Evolutionary conservation across 2,888 invertebrate genomes (phyloP).

Genomic region (Acanthosepion lycidas): DNA sequence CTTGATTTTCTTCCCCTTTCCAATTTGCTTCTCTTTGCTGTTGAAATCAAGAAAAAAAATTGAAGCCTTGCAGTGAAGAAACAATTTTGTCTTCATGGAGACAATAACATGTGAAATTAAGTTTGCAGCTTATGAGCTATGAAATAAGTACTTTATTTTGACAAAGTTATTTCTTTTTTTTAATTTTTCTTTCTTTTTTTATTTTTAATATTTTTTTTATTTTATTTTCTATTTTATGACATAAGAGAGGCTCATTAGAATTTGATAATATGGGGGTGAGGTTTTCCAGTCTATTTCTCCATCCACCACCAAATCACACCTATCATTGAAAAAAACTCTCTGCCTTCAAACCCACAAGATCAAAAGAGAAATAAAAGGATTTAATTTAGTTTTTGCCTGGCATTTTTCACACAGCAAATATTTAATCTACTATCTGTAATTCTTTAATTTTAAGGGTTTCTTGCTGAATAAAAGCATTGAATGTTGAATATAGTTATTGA

Average conservation of each 20-base stretch:
- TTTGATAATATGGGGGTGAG: not conserved
- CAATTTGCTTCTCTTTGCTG: not conserved
- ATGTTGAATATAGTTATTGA: too few species aligned
- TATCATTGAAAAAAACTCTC: not conserved
- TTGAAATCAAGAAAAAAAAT: not conserved
- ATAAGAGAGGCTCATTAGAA: slow-evolving; percentile 24
- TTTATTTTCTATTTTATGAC: not conserved
- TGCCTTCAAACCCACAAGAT: not conserved
- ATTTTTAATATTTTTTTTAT: not conserved
- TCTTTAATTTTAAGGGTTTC: too few species aligned
- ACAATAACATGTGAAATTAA: slow-evolving; percentile 22
- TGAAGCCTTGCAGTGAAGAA: not conserved
- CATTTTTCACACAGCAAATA: too few species aligned
- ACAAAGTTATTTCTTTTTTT: not conserved
- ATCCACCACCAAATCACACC: not conserved
- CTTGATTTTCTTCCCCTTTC: not conserved
- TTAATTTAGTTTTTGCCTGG: not conserved
- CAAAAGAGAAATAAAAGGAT: not conserved
- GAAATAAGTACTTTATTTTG: slow-evolving; percentile 33
- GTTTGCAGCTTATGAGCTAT: not conserved
- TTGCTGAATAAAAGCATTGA: too few species aligned
- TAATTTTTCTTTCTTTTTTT: not conserved
- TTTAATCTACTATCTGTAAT: too few species aligned
- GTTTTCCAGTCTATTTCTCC: not conserved
- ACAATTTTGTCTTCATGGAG: slow-evolving; percentile 15